phyloP scores from a whole-genome alignment of 2,888 invertebrate species.

The Hoplodrina blanda region DNA sequence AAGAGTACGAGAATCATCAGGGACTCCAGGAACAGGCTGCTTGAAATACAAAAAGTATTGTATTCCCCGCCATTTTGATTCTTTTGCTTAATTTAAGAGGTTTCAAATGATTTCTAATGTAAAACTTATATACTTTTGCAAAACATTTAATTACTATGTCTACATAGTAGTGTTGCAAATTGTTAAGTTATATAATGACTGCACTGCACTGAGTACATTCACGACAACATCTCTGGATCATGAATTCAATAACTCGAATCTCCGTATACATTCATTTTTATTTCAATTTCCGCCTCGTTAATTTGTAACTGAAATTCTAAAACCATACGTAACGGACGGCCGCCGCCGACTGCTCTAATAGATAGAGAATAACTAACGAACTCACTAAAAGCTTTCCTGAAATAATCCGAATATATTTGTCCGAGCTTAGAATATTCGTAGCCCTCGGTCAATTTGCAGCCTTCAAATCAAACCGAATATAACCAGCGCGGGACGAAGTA shows the following conservation, averaged over 20 bases:
- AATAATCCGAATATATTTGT: conserved; percentile 21
- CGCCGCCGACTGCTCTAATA: conserved; percentile 1
- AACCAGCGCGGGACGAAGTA: not conserved
- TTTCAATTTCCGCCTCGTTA: not conserved
- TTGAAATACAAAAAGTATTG: conserved; percentile 78
- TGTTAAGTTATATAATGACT: too few species aligned
- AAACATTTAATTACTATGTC: too few species aligned
- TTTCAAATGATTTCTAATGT: too few species aligned
- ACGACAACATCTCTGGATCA: too few species aligned
- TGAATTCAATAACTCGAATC: too few species aligned
- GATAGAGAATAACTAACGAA: conserved; percentile 33
- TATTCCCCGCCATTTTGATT: too few species aligned
- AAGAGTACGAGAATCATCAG: conserved; percentile 81
- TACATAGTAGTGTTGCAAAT: too few species aligned
- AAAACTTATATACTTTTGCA: too few species aligned
- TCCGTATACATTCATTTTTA: not conserved
- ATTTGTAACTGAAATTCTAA: conserved; percentile 1
- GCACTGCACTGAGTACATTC: too few species aligned
- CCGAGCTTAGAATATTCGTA: conserved; percentile 1
- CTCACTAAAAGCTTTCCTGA: conserved; percentile 44
- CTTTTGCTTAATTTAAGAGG: too few species aligned
- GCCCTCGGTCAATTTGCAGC: not conserved
- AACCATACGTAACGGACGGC: not conserved
- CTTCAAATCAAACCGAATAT: not conserved
- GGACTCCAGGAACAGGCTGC: conserved; percentile 78